Evolutionary conservation across 2,797 vertebrate genomes (phyloP).

Genomic region (Phalanger gymnotis): DNA sequence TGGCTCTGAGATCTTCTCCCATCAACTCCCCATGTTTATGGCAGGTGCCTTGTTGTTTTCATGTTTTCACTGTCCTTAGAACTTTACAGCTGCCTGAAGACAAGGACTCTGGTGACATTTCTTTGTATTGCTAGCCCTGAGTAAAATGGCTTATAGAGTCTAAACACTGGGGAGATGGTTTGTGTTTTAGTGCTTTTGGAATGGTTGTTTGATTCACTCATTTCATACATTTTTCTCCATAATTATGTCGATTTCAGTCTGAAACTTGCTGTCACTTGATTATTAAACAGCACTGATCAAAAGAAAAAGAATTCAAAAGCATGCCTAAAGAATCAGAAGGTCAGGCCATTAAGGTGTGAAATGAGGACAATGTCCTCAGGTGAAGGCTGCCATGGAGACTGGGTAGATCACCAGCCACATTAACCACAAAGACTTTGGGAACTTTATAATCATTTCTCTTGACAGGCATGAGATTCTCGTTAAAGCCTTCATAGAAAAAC

Average conservation of each 20-base stretch:
- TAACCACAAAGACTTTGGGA: neutral
- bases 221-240: neutral
- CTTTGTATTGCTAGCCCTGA: too few species aligned
- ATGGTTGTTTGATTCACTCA: too few species aligned
- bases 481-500: neutral
- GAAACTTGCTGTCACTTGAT: neutral
- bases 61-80: neutral
- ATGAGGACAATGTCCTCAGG: too few species aligned
- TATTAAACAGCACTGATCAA: too few species aligned
- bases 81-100: neutral
- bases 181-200: too few species aligned
- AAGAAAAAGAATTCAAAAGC: too few species aligned
- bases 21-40: neutral
- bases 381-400: too few species aligned
- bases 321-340: too few species aligned
- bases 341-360: too few species aligned
- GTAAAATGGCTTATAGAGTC: too few species aligned
- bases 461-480: neutral
- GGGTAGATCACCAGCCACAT: too few species aligned
- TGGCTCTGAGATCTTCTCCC: neutral
- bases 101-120: neutral
- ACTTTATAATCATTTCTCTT: neutral
- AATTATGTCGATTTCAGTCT: neutral
- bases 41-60: neutral
- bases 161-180: too few species aligned